These are phyloP conservation scores for Heteromyza rotundicornis DNA, from an alignment of 2,888 invertebrate species.

Conservation along the genomic window DNA sequence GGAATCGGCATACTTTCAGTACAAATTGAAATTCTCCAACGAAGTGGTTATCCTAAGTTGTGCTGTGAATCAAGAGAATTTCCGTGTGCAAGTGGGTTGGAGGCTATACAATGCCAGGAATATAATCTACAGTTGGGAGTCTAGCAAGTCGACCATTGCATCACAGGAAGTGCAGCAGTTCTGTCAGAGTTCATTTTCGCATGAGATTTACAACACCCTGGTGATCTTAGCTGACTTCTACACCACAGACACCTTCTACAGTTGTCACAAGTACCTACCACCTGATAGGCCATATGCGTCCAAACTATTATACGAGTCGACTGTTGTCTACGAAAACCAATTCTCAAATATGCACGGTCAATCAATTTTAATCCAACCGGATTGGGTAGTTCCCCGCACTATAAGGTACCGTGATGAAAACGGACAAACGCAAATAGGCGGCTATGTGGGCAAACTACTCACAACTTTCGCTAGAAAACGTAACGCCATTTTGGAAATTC, in stretches of 20 bases:
- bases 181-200: background rate
- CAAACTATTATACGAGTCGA: background rate
- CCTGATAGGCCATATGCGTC: background rate
- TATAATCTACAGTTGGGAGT: background rate
- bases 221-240: background rate
- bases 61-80: background rate
- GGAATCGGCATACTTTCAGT: background rate
- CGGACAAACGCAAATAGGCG: conserved; percentile 25
- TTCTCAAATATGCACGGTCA: conserved; percentile 36
- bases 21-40: background rate
- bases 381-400: conserved; percentile 36
- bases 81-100: background rate
- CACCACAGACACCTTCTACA: background rate
- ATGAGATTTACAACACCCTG: background rate
- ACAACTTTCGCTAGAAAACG: conserved; percentile 31
- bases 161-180: background rate
- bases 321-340: conserved; percentile 32
- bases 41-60: background rate
- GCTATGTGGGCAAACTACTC: conserved; percentile 36
- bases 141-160: background rate
- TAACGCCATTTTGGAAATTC: conserved; percentile 40
- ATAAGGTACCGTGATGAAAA: conserved; percentile 29
- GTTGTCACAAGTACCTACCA: background rate
- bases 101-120: background rate
- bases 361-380: conserved; percentile 25